Conservation (phyloP, 2,113 vertebrate species). For the Antigone vipio region DNA sequence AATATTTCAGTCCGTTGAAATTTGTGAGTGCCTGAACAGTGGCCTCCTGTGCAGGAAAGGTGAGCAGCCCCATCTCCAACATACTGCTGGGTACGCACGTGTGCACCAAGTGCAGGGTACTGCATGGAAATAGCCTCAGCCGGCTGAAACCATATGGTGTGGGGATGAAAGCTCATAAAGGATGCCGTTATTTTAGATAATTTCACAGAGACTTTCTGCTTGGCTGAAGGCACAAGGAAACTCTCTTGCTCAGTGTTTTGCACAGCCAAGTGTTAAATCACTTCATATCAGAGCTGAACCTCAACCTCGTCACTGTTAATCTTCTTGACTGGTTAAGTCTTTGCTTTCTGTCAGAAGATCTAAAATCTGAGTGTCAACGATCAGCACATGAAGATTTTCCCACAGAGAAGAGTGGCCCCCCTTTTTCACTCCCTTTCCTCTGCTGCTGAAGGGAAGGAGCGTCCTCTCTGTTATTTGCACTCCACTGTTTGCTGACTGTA, state of each 20-base stretch:
- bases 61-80: not conserved
- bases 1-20: not conserved
- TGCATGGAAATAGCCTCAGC: not conserved
- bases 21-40: not conserved
- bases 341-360: slow-evolving; percentile 56
- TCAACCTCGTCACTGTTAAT: slow-evolving; percentile 42
- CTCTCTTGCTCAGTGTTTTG: slow-evolving; percentile 29
- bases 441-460: not conserved
- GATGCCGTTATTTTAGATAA: slow-evolving; percentile 77
- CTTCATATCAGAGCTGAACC: slow-evolving; percentile 47
- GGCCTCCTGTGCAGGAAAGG: not conserved
- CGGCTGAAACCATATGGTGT: not conserved
- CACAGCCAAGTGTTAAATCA: slow-evolving; percentile 63
- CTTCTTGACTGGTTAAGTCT: slow-evolving; percentile 43
- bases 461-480: not conserved
- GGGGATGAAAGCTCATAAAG: slow-evolving; percentile 79
- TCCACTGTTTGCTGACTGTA: not conserved
- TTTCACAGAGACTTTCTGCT: slow-evolving; percentile 85
- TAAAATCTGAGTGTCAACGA: slow-evolving; percentile 5
- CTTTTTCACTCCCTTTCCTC: not conserved
- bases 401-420: not conserved
- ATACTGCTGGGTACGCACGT: not conserved
- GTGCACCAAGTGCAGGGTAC: not conserved
- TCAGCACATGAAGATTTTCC: not conserved
- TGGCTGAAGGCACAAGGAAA: slow-evolving; percentile 80